Percentiles rank a stretch among this genome's conserved stretches.
Evolutionary conservation across 1,140 invertebrate species (phyloP).

Genomic region (Drosophila bocki): DNA sequence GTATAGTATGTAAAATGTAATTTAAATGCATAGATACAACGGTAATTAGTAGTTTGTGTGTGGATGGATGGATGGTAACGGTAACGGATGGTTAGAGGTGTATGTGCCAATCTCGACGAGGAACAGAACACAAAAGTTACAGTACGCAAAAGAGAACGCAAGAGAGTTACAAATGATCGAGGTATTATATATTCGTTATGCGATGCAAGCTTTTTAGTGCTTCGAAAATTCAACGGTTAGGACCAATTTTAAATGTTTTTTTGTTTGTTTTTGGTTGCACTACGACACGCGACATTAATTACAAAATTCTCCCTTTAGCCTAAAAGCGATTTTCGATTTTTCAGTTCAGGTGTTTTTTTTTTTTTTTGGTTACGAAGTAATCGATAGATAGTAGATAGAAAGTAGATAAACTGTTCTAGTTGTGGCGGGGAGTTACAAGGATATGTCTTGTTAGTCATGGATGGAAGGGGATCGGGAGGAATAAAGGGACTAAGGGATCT

Average conservation of each 20-base stretch:
- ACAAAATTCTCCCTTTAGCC: slow-evolving; percentile 83
- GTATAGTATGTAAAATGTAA: slow-evolving; percentile 32
- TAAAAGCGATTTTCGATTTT: slow-evolving; percentile 78
- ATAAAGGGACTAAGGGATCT: slow-evolving; percentile 6
- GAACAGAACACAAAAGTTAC: slow-evolving; percentile 75
- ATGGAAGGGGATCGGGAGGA: slow-evolving; percentile 14
- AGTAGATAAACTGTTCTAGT: slow-evolving; percentile 76
- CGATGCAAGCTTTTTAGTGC: slow-evolving; percentile 75
- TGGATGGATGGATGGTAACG: slow-evolving; percentile 45
- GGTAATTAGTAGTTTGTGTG: slow-evolving; percentile 64
- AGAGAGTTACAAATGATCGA: slow-evolving; percentile 73
- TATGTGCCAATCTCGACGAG: slow-evolving; percentile 67
- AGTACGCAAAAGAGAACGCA: slow-evolving; percentile 65
- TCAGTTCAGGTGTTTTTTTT: slow-evolving; percentile 63
- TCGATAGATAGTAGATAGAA: slow-evolving; percentile 68
- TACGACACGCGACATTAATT: slow-evolving; percentile 69
- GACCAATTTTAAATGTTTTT: slow-evolving; percentile 59
- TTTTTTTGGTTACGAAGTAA: slow-evolving; percentile 51
- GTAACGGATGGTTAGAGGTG: slow-evolving; percentile 31
- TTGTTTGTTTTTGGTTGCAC: slow-evolving; percentile 43
- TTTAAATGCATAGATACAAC: slow-evolving; percentile 78
- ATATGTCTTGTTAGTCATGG: slow-evolving; percentile 62
- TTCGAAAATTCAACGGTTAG: slow-evolving; percentile 81
- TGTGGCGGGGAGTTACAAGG: slow-evolving; percentile 66
- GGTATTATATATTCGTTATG: slow-evolving; percentile 43